phyloP scores from a whole-genome alignment of 1,140 invertebrate genomes.

The Drosophila sechellia region DNA sequence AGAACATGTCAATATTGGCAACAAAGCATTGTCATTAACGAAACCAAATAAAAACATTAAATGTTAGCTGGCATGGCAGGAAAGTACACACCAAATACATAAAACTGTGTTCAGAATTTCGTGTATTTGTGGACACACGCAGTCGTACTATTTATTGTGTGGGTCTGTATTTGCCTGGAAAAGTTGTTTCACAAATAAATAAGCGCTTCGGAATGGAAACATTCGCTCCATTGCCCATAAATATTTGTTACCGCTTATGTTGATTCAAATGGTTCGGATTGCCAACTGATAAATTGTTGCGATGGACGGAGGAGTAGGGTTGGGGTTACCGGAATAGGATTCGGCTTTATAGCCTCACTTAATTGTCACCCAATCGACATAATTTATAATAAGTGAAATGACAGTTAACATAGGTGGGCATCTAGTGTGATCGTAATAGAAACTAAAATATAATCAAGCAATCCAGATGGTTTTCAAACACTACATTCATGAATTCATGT shows the following conservation, averaged over 20 bases:
- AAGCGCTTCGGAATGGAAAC: conserved; percentile 60
- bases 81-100: conserved; percentile 38
- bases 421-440: no score
- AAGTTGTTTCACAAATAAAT: conserved; percentile 57
- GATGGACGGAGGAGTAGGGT: neutral
- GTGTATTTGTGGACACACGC: conserved; percentile 55
- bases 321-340: neutral
- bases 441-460: no score
- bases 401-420: no score
- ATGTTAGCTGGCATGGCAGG: conserved; percentile 52
- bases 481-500: no score
- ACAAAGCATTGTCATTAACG: conserved; percentile 62
- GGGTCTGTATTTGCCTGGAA: conserved; percentile 41
- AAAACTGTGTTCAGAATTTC: conserved; percentile 42
- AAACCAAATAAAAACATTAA: conserved; percentile 78
- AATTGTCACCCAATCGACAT: neutral
- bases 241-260: conserved; percentile 66
- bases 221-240: conserved; percentile 61
- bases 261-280: conserved; percentile 73
- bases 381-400: no score
- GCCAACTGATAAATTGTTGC: conserved; percentile 33
- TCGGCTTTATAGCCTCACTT: neutral
- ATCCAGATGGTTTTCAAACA: no score
- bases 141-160: conserved; percentile 36
- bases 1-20: conserved; percentile 64